Base-by-base conservation (phyloP, 2,113 vertebrate species). In the Euleptes europaea region DNA sequence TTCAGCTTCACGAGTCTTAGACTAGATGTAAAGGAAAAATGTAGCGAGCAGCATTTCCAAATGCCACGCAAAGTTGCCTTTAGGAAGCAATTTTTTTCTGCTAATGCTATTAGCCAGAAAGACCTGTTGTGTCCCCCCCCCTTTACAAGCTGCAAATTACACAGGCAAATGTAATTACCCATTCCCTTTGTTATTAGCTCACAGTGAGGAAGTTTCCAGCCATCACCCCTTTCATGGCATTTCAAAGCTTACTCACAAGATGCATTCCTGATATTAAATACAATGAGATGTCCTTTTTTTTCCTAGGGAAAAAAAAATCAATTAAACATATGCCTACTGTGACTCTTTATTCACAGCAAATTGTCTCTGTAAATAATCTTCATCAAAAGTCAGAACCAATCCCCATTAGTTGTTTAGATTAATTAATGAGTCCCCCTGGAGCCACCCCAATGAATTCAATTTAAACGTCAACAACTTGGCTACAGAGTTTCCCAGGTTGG, bases 351-450 rank as follows among this genome's bases (percentile, higher is more conserved):
- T 97, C 96, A 94, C 91, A 88, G 95, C 94, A 96, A 96, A 96
- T 96, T 96, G 95, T 96, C 96, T 96, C 96, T 93, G 96, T 96
- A 97, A 97, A 97, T 97, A 96, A 96, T 96, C 96, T 97, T 96
- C 96, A 96, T 97, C 96, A 96, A 92, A 97, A 97, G 96, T 97
- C 96, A 96, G 96, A 96, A 96, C 96, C 95, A 93, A 96, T 95
- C 96, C 96, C 96, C 96, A 96, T 96, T 96, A 96, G 96, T 96
- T 96, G 95, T 96, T 97, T 96, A 96, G 96, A 96, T 96, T 97
- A 97, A 97, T 96, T 96, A 97, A 97, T 96, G 95, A 95, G 95
- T 96, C 96, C 96, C 96, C 95, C 94, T 71, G 94, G 96, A 96
- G 96, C 92, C 95, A 90, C 96, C 96, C 94, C 95, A 95, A 96